A percentile compares a stretch with the other conserved stretches of the same genome.
Evolutionary conservation across 23 tunicate genomes (phyloP).

Genomic region (Phallusia fumigata): DNA sequence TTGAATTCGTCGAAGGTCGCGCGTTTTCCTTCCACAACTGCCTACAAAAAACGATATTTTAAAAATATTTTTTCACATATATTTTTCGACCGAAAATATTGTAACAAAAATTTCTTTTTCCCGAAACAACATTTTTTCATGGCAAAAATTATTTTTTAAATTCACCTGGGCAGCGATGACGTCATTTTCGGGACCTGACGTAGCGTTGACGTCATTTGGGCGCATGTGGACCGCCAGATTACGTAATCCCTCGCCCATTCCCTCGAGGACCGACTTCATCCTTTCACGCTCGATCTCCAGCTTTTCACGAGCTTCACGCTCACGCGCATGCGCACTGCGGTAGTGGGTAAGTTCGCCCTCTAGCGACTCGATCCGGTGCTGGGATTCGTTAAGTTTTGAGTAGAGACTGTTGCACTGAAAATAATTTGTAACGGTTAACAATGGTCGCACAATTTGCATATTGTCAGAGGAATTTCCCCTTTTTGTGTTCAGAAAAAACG

Average conservation of each 20-base stretch:
- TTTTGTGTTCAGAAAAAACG: background rate
- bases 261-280: slow-evolving; percentile 47
- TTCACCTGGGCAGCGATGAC: background rate
- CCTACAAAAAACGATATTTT: background rate
- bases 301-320: slow-evolving; percentile 44
- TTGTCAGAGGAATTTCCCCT: background rate
- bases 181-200: background rate
- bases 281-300: slow-evolving; percentile 56
- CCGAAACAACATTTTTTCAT: no score
- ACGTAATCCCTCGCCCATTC: slow-evolving; percentile 52
- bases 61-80: no score
- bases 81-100: no score
- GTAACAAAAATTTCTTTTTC: no score
- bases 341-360: slow-evolving; percentile 56
- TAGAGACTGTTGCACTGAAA: slow-evolving; percentile 12
- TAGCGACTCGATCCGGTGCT: slow-evolving; percentile 35
- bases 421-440: background rate
- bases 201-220: slow-evolving; percentile 3
- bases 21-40: background rate
- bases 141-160: background rate
- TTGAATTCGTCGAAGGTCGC: background rate
- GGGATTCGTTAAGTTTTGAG: slow-evolving; percentile 22
- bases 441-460: background rate
- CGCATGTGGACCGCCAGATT: slow-evolving; percentile 19
- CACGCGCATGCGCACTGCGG: slow-evolving; percentile 63